phyloP scores from a whole-genome alignment of 2,888 invertebrate genomes.

The Achlya flavicornis region DNA sequence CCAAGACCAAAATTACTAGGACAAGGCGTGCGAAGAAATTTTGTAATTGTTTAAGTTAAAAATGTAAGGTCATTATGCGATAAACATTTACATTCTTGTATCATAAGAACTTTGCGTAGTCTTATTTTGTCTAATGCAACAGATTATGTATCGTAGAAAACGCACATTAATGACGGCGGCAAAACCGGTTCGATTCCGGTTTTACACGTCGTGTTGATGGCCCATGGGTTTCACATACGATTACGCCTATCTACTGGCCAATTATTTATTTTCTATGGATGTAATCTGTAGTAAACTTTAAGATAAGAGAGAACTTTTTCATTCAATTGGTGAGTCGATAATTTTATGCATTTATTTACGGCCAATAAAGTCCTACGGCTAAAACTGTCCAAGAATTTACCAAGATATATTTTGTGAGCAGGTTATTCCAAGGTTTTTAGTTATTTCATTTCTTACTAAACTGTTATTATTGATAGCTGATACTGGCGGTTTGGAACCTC shows the following conservation, averaged over 20 bases:
- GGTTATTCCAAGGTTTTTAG: no score
- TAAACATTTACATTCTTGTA: slow-evolving; percentile 2
- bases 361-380: no score
- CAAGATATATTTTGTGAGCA: no score
- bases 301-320: background rate
- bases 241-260: slow-evolving; percentile 21
- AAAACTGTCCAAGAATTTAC: no score
- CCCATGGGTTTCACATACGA: slow-evolving; percentile 9
- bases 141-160: slow-evolving; percentile 9
- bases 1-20: background rate
- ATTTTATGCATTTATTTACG: no score
- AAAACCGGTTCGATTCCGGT: slow-evolving; percentile 11
- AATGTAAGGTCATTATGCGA: background rate
- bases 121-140: slow-evolving; percentile 9
- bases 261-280: slow-evolving; percentile 3
- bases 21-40: background rate
- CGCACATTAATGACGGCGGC: slow-evolving; percentile 10
- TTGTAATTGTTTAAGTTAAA: background rate
- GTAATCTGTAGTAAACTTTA: background rate
- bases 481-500: no score
- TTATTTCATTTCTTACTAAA: no score
- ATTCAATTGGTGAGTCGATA: no score
- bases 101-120: background rate
- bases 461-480: no score
- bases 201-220: slow-evolving; percentile 6